Evolutionary conservation across 1,140 invertebrate species (phyloP).

Genomic region (Coptotermes formosanus): DNA sequence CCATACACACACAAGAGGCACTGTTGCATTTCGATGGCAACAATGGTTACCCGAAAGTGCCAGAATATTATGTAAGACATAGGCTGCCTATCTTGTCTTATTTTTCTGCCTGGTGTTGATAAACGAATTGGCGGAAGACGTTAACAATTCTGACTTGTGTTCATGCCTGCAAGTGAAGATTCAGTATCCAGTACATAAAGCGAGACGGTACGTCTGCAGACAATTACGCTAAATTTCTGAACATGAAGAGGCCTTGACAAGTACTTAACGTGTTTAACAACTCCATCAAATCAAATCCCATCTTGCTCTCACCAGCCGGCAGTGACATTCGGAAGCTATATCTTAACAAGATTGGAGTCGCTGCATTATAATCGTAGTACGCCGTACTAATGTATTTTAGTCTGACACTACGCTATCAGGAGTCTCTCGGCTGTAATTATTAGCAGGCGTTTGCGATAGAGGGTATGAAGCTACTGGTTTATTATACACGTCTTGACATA

Average conservation of each 20-base stretch:
- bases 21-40: too few species aligned
- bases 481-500: background rate
- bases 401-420: background rate
- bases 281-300: conserved; percentile 11
- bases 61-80: too few species aligned
- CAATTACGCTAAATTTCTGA: background rate
- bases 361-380: background rate
- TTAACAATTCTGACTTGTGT: background rate
- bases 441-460: background rate
- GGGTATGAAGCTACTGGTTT: background rate
- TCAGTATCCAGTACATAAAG: background rate
- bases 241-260: conserved; percentile 2
- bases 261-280: conserved; percentile 17
- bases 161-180: background rate
- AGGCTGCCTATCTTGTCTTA: too few species aligned
- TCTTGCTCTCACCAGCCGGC: background rate
- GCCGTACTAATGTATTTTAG: background rate
- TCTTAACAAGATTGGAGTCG: background rate
- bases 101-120: too few species aligned
- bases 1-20: too few species aligned
- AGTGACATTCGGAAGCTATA: background rate
- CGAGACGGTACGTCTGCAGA: background rate
- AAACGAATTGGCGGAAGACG: background rate
- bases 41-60: too few species aligned
- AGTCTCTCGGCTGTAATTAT: background rate